Conservation (phyloP, 2,797 vertebrate genomes). For the Antennarius maculatus region DNA sequence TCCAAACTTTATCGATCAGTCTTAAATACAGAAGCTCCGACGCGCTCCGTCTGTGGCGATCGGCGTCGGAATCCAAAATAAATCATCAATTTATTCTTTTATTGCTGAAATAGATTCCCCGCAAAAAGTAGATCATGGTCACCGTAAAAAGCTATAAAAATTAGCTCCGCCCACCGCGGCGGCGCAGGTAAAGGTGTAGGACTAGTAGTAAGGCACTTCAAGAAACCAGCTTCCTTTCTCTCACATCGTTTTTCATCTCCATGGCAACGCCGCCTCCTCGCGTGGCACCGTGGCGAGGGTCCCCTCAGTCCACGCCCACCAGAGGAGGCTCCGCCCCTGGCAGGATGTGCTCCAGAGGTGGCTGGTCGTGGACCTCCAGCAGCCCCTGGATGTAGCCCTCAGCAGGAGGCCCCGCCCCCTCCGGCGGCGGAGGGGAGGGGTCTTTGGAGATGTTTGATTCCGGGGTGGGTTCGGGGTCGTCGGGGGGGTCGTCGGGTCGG, state of each 20-base stretch:
- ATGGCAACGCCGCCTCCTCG: conserved; percentile 41
- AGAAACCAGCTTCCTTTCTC: conserved; percentile 75
- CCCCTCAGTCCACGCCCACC: conserved; percentile 85
- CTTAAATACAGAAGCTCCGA: conserved; percentile 65
- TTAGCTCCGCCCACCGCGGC: conserved; percentile 74
- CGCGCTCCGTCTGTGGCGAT: conserved; percentile 26
- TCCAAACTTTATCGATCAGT: background rate
- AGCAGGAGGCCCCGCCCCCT: background rate
- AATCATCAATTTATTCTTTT: conserved; percentile 85
- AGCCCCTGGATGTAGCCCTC: conserved; percentile 81
- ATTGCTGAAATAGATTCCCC: conserved; percentile 81
- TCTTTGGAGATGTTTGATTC: conserved; percentile 57
- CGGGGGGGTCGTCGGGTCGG: too few species aligned
- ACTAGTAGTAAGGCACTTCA: conserved; percentile 98
- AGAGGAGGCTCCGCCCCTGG: conserved; percentile 77
- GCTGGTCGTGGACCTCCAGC: conserved; percentile 82
- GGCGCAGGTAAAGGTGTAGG: conserved; percentile 83
- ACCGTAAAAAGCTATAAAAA: conserved; percentile 84
- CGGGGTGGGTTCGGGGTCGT: background rate
- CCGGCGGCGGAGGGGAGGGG: conserved; percentile 34
- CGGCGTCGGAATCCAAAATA: conserved; percentile 74
- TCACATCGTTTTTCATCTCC: conserved; percentile 2
- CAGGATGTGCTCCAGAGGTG: conserved; percentile 80
- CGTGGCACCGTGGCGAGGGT: conserved; percentile 83
- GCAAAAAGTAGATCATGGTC: conserved; percentile 81